Percentiles rank a stretch among this genome's conserved stretches.
These are phyloP conservation scores for Antechinus flavipes DNA, from an alignment of 2,113 vertebrate species.

Conservation along the genomic window DNA sequence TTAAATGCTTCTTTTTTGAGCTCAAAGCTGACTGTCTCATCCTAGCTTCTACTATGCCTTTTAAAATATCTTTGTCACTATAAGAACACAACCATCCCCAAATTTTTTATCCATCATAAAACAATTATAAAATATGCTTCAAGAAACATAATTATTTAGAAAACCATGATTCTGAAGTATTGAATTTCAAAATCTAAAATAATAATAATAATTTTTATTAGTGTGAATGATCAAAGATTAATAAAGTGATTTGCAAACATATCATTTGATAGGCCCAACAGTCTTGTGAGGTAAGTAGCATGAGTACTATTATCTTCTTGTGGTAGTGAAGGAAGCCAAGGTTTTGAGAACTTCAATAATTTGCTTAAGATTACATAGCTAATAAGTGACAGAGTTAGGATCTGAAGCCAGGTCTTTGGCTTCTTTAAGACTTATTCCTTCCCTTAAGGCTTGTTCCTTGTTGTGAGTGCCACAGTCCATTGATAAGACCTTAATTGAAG, in stretches of 20 bases:
- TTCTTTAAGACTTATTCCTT: not conserved
- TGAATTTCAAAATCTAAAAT: not conserved
- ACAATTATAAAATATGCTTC: not conserved
- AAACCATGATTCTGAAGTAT: not conserved
- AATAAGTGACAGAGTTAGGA: not conserved
- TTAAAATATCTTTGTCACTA: not conserved
- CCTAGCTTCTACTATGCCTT: not conserved
- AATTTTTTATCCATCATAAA: not conserved
- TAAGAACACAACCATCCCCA: not conserved
- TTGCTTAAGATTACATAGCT: not conserved
- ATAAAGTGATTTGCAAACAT: not conserved
- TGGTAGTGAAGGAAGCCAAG: not conserved
- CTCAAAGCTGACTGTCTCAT: not conserved
- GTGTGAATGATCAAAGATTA: not conserved
- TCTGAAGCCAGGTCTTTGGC: not conserved
- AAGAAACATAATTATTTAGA: not conserved
- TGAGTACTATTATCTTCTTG: not conserved
- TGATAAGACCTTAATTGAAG: not conserved
- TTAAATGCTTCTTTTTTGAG: not conserved
- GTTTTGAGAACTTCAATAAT: not conserved
- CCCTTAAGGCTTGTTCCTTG: not conserved
- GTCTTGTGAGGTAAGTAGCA: not conserved
- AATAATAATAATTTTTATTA: not conserved
- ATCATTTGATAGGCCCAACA: not conserved
- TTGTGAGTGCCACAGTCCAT: not conserved